phyloP scores from a whole-genome alignment of 2,797 vertebrate species.

The Hirundo rustica region DNA sequence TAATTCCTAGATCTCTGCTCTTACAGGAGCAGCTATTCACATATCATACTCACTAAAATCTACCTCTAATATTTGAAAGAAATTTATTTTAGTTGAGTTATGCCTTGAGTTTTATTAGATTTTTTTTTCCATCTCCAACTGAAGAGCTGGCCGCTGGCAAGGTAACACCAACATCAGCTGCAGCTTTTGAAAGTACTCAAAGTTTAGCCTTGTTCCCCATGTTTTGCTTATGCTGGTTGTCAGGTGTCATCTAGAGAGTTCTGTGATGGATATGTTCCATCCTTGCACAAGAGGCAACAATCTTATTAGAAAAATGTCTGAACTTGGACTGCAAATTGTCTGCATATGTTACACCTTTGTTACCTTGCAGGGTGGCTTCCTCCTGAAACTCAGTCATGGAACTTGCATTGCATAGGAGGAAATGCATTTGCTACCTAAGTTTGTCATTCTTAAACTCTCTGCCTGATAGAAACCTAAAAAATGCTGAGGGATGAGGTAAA shows the following conservation, averaged over 20 bases:
- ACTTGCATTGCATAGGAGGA: neutral
- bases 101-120: neutral
- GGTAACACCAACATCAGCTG: neutral
- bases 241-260: neutral
- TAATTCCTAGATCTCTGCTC: conserved; percentile 3
- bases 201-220: neutral
- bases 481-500: neutral
- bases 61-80: conserved; percentile 24
- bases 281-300: neutral
- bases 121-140: neutral
- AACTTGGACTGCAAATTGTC: neutral
- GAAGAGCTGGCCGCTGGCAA: neutral
- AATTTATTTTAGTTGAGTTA: neutral
- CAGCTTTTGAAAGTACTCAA: neutral
- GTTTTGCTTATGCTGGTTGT: neutral
- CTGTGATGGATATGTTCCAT: neutral
- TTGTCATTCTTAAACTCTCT: neutral
- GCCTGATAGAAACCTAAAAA: neutral
- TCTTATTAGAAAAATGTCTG: neutral
- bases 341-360: neutral
- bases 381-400: neutral
- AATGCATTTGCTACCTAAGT: neutral
- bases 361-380: neutral
- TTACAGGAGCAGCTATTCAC: neutral
- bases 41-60: conserved; percentile 16